phyloP scores from a whole-genome alignment of 1,140 invertebrate genomes.

The Muscidifurax raptorellus region DNA sequence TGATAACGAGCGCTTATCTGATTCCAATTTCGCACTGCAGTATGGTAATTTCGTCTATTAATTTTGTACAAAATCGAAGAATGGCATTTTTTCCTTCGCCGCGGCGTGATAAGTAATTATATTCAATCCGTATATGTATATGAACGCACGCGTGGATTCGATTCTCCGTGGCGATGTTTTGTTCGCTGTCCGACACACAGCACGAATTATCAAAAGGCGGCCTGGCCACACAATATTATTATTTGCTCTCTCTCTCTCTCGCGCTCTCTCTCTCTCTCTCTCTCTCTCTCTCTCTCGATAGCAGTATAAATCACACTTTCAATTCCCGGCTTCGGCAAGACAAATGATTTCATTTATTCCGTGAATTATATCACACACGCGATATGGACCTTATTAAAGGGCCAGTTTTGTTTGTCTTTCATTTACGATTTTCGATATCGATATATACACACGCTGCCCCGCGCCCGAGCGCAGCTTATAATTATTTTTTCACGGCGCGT shows the following conservation, averaged over 20 bases:
- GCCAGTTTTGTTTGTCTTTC: conserved; percentile 50
- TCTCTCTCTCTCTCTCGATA: background rate
- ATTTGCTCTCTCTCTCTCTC: too few species aligned
- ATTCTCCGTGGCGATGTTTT: background rate
- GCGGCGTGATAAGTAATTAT: conserved; percentile 18
- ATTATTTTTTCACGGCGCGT: conserved; percentile 44
- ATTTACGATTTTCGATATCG: conserved; percentile 48
- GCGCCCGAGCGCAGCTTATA: conserved; percentile 2
- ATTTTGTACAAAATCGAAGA: background rate
- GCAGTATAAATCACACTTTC: conserved; percentile 68
- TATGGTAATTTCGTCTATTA: background rate
- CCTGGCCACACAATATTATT: background rate
- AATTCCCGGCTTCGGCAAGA: conserved; percentile 63
- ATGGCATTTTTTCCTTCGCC: background rate
- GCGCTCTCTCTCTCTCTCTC: background rate
- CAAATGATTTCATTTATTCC: conserved; percentile 72
- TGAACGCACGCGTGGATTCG: background rate
- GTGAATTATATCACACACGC: conserved; percentile 65
- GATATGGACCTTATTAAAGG: conserved; percentile 48
- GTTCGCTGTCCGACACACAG: background rate
- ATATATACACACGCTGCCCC: background rate
- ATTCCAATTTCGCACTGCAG: background rate
- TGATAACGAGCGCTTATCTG: background rate
- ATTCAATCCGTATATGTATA: background rate
- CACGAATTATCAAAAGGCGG: background rate